Conservation (phyloP, 23 tunicate genomes). For the Ascidia mentula region DNA sequence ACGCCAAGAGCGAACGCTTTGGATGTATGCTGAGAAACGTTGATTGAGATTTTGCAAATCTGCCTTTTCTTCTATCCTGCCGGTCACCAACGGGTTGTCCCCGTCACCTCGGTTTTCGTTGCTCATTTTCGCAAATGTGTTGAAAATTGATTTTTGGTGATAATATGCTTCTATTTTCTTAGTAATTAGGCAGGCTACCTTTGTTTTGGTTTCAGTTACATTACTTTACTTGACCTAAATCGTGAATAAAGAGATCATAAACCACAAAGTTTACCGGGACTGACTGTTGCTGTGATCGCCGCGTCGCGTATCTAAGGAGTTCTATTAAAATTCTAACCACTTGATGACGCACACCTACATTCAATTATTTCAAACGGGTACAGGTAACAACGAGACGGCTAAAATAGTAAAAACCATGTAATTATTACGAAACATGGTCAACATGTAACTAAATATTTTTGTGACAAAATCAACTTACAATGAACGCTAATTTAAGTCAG, state of each 20-base stretch:
- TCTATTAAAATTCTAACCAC: constrained; percentile 48
- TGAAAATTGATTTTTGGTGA: not conserved
- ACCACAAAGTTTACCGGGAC: not conserved
- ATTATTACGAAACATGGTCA: no score
- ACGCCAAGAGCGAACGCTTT: constrained; percentile 35
- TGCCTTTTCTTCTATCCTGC: constrained; percentile 60
- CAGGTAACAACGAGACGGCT: no score
- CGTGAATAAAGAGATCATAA: not conserved
- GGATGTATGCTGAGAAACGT: constrained; percentile 63
- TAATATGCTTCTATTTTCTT: not conserved
- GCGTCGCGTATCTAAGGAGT: constrained; percentile 77
- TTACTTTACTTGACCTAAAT: not conserved
- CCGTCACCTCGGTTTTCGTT: constrained; percentile 24
- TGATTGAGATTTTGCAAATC: constrained; percentile 73
- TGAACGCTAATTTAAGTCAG: no score
- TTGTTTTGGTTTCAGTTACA: not conserved
- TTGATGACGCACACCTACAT: constrained; percentile 13
- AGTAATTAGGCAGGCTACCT: not conserved
- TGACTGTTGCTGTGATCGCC: constrained; percentile 14
- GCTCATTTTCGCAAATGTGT: constrained; percentile 3
- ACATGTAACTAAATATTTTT: no score
- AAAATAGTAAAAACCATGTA: no score
- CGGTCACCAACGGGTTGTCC: constrained; percentile 44
- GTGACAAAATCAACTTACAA: no score
- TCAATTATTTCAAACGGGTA: no score